Base-by-base conservation (phyloP, 2,888 invertebrate species). In the Aspidiotus destructor region DNA sequence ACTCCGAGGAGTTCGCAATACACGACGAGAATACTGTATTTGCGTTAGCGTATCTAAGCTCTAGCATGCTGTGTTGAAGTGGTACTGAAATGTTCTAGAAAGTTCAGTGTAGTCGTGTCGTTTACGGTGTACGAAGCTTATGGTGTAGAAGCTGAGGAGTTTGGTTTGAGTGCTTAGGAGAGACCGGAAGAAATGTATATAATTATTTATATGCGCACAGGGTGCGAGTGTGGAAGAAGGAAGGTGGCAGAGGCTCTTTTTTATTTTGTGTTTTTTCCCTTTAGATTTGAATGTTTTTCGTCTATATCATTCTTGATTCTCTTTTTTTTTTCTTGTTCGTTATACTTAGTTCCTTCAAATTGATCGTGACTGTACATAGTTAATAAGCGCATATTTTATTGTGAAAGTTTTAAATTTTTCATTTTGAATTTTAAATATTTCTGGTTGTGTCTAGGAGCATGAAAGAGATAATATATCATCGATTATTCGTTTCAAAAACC, bases 171-270 rank as follows among this genome's bases (percentile, higher is more conserved):
- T 28, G 28, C 28, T 28, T 28, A 28, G 28, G 28, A 28, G 5
- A 28, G 28, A 28, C 28, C 28, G 28, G 28, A 28, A 28, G 28
- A 28, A 28, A 28, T 28, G 52, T 52, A 52, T n/a, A 54, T 9
- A 54, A 9, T n/a, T 16, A 15, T 15, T 52, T 16, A 9, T 54
- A 10, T 15, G 40, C 40, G 9, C 8, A 60, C 17, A n/a, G 40
- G 17, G 2, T 60, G n/a, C 17, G 10, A 60, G 10, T 41, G 17
- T 10, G 17, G 9, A 40, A 54, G n/a, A 54, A 13, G 15, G 55
- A 64, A 57, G 64, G 64, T 64, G 64, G 64, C 64, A 64, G 64
- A 64, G 64, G 64, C 64, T 54, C 57, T n/a, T 55, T 16, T 42
- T 7, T 42, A 9, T 10, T 16, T 41, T 41, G 11, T 53, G 16